Evolutionary conservation across 1,140 invertebrate genomes (phyloP), one percentile per base, ranked within the genome.

Genomic region (Caerostris extrusa): DNA sequence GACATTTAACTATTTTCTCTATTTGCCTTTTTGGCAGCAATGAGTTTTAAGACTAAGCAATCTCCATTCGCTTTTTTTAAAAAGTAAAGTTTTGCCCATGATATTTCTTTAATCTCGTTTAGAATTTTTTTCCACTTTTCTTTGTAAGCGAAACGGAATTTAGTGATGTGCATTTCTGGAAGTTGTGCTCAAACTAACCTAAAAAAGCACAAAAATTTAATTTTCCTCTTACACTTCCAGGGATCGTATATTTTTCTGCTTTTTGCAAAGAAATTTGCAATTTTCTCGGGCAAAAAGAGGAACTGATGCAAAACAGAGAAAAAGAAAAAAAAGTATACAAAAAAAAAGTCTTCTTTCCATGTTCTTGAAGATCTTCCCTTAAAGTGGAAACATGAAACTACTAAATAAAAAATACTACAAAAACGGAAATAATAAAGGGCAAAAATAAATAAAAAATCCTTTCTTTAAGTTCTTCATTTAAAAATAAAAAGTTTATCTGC

Each of bases 401-500:
- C 3, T 6, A 7, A 4, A 5, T 3, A 77, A 77, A 77, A 77
- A 34, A 64, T 50, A 0, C 34, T 12, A 14, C 14, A 67, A 17
- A 67, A 77, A 14, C 50, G 34, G 8, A 77, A 34, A 8, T 4
- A 50, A 77, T 77, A 77, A 77, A 77, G n/a, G n/a, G 14, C 34
- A 77, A 77, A 34, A 34, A 77, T 3, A 3, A 2, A 10, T 2
- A 2, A 10, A 64, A 83, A 83, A 83, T 57, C 60, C 34, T 55
- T 14, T 53, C 14, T 89, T 67, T 64, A 56, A 69, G 71, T 56
- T n/a, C 61, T 57, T 89, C 87, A 89, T 89, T 89, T 89, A 61
- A 89, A 89, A 89, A 89, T 89, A 89, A 89, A 89, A 53, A 57
- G 87, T 69, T 89, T 89, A 89, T 89, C 87, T 67, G 53, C 64